Evolutionary conservation across 2,888 invertebrate genomes (phyloP).

Genomic region (Caenorhabditis becei): DNA sequence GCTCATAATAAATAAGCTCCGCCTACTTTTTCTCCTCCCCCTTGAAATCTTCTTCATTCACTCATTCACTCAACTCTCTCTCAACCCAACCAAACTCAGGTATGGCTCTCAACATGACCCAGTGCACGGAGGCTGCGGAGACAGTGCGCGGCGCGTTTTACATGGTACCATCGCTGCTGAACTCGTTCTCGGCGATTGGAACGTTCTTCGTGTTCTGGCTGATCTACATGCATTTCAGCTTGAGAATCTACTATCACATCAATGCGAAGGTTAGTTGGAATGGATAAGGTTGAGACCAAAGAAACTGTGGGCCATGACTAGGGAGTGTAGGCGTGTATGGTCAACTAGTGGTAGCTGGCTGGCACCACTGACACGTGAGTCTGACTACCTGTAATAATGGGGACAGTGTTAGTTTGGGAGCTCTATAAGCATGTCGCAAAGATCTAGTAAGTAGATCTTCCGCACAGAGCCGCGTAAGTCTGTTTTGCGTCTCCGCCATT

Average conservation of each 20-base stretch:
- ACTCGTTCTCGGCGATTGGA: not conserved
- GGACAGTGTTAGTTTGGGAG: no score
- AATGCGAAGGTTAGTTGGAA: conserved; percentile 35
- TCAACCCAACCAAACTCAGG: not conserved
- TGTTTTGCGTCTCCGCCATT: no score
- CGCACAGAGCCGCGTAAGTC: no score
- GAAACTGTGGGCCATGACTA: not conserved
- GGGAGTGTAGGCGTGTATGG: not conserved
- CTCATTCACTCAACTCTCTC: conserved; percentile 1
- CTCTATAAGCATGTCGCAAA: no score
- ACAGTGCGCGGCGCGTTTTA: conserved; percentile 21
- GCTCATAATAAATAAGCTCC: not conserved
- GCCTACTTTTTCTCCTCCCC: not conserved
- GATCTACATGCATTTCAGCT: conserved; percentile 2
- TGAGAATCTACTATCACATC: conserved; percentile 19
- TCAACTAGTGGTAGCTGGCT: no score
- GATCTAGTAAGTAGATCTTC: no score
- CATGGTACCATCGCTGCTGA: conserved; percentile 22
- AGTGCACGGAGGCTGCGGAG: conserved; percentile 29
- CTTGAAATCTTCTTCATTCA: not conserved
- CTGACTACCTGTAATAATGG: no score
- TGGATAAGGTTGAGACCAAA: not conserved
- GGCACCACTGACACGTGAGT: no score
- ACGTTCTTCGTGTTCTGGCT: conserved; percentile 2
- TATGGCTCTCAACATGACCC: not conserved